Evolutionary conservation across 2,113 vertebrate genomes (phyloP).

Genomic region (Electrona antarctica): DNA sequence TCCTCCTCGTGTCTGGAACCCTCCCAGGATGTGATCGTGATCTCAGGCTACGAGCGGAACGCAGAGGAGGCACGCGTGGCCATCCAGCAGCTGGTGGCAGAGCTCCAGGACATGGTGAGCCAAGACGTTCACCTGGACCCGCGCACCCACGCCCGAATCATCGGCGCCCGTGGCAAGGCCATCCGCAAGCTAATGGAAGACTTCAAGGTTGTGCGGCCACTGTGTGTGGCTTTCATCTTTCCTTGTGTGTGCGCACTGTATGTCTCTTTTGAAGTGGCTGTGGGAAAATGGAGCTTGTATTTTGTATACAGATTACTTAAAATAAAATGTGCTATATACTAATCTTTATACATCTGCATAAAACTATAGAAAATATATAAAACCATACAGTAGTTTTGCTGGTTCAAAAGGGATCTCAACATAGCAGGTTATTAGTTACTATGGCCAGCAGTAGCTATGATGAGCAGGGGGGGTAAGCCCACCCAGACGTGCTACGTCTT

Average conservation of each 20-base stretch:
- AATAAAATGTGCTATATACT: too few species aligned
- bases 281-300: too few species aligned
- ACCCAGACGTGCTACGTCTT: too few species aligned
- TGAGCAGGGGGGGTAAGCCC: too few species aligned
- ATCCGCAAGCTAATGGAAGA: conserved; percentile 87
- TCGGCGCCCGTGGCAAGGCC: conserved; percentile 81
- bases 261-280: background rate
- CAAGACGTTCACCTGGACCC: conserved; percentile 81
- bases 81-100: conserved; percentile 83
- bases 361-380: too few species aligned
- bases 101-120: conserved; percentile 85
- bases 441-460: too few species aligned
- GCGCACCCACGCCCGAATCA: conserved; percentile 84
- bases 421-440: too few species aligned
- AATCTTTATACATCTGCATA: too few species aligned
- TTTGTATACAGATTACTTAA: too few species aligned
- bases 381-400: too few species aligned
- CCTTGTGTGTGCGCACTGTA: background rate
- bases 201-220: conserved; percentile 75
- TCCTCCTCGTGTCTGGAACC: background rate
- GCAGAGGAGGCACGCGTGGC: conserved; percentile 76
- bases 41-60: conserved; percentile 83
- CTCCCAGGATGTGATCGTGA: conserved; percentile 79
- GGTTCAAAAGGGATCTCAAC: too few species aligned
- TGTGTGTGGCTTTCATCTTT: background rate